Evolutionary conservation across 2,888 invertebrate genomes (phyloP).

Genomic region (Xanthia togata): DNA sequence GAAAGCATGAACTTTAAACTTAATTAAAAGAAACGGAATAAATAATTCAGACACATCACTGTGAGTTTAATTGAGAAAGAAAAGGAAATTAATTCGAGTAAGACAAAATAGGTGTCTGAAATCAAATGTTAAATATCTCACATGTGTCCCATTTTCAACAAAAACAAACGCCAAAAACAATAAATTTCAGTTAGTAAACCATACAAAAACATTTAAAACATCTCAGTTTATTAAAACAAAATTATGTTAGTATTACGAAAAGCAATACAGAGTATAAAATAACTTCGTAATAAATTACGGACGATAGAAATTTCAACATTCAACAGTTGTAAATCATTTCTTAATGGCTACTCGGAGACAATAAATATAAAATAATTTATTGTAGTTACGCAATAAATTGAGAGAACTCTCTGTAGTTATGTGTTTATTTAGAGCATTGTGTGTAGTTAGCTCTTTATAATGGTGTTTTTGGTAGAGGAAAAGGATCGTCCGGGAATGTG

Average conservation of each 20-base stretch:
- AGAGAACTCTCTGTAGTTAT: constrained; percentile 43
- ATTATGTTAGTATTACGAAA: constrained; percentile 34
- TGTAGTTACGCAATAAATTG: constrained; percentile 54
- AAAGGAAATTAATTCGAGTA: not conserved
- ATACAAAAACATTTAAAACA: not conserved
- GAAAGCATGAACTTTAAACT: not conserved
- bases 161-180: not conserved
- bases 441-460: not conserved
- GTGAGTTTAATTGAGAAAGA: not conserved
- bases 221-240: constrained; percentile 11
- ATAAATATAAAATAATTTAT: constrained; percentile 66
- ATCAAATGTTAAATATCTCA: not conserved
- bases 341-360: constrained; percentile 67
- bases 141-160: not conserved
- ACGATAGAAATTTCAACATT: constrained; percentile 64
- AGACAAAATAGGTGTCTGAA: not conserved
- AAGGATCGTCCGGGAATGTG: not conserved
- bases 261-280: constrained; percentile 39
- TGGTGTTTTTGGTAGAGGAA: not conserved
- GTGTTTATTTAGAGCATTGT: constrained; percentile 35
- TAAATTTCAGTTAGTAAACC: not conserved
- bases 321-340: constrained; percentile 62
- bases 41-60: not conserved
- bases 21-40: not conserved
- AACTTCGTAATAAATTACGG: constrained; percentile 47